These are phyloP conservation scores for Leptinotarsa undecemlineata DNA, from an alignment of 1,140 invertebrate genomes.

Conservation along the genomic window DNA sequence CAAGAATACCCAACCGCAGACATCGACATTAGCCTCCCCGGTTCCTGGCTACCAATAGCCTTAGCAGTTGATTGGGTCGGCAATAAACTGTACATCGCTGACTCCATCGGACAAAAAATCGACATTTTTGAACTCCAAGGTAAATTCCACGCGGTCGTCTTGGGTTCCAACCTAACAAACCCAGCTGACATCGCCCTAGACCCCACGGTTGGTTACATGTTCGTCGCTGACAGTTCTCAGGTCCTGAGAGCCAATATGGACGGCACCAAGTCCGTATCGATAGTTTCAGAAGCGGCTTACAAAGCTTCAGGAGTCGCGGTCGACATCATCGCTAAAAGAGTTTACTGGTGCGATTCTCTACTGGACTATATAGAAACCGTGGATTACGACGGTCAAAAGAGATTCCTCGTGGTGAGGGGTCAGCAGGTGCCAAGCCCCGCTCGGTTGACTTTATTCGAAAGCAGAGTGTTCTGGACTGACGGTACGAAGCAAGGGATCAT, in stretches of 20 bases:
- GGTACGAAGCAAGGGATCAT: constrained; percentile 93
- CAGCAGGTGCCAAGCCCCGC: constrained; percentile 86
- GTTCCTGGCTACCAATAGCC: constrained; percentile 85
- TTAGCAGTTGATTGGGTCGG: constrained; percentile 97
- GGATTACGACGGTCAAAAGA: constrained; percentile 86
- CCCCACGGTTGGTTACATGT: constrained; percentile 88
- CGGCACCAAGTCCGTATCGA: constrained; percentile 76
- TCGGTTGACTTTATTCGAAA: constrained; percentile 85
- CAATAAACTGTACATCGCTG: constrained; percentile 94
- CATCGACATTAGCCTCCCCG: constrained; percentile 73
- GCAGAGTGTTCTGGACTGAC: constrained; percentile 93
- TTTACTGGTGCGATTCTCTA: constrained; percentile 96
- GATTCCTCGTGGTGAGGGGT: constrained; percentile 78
- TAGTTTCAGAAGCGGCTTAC: constrained; percentile 90
- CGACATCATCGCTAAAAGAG: constrained; percentile 82
- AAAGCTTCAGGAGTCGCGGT: constrained; percentile 85
- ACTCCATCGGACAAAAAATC: constrained; percentile 89
- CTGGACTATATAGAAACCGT: constrained; percentile 97
- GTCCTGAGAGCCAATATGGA: constrained; percentile 90
- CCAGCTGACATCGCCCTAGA: constrained; percentile 91
- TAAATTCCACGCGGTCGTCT: constrained; percentile 81
- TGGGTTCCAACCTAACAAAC: constrained; percentile 88
- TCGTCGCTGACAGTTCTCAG: constrained; percentile 91
- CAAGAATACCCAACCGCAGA: constrained; percentile 57
- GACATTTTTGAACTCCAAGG: constrained; percentile 90